Conservation (phyloP, 1,140 invertebrate genomes). For the Zaprionus lachaisei region DNA sequence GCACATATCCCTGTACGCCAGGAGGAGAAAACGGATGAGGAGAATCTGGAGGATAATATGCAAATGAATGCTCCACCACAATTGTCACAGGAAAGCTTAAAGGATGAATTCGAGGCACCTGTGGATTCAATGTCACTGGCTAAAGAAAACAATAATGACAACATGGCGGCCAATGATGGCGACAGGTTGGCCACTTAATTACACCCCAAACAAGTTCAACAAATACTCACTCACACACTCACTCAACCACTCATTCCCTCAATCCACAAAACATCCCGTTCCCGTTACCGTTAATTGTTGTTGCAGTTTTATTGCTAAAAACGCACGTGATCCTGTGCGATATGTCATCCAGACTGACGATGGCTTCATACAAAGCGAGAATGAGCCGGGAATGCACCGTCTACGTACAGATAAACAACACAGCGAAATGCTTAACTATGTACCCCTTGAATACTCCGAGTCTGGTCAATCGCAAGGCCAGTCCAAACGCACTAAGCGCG, state of each 20-base stretch:
- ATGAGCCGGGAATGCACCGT: slow-evolving; percentile 24
- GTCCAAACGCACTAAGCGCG: slow-evolving; percentile 53
- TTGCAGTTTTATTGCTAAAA: slow-evolving; percentile 60
- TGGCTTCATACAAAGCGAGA: slow-evolving; percentile 45
- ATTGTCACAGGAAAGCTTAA: background rate
- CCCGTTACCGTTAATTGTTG: background rate
- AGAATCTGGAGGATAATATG: slow-evolving; percentile 8
- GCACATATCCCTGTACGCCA: slow-evolving; percentile 3
- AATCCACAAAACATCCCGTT: background rate
- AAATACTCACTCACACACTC: background rate
- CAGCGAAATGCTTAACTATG: slow-evolving; percentile 50
- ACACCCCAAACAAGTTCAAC: background rate
- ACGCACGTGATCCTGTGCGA: slow-evolving; percentile 52
- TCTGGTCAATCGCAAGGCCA: slow-evolving; percentile 5
- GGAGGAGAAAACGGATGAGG: slow-evolving; percentile 2
- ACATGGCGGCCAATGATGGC: slow-evolving; percentile 30
- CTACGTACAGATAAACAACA: slow-evolving; percentile 39
- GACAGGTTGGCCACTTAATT: slow-evolving; percentile 59
- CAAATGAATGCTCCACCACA: slow-evolving; percentile 15
- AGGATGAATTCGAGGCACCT: slow-evolving; percentile 20
- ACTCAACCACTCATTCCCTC: background rate
- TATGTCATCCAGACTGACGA: slow-evolving; percentile 49
- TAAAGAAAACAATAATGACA: slow-evolving; percentile 10
- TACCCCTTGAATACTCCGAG: slow-evolving; percentile 23
- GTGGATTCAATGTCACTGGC: background rate